A percentile compares a stretch with the other conserved stretches of the same genome.
Evolutionary conservation across 2,888 invertebrate species (phyloP).

Genomic region (Drosophila meridiana): DNA sequence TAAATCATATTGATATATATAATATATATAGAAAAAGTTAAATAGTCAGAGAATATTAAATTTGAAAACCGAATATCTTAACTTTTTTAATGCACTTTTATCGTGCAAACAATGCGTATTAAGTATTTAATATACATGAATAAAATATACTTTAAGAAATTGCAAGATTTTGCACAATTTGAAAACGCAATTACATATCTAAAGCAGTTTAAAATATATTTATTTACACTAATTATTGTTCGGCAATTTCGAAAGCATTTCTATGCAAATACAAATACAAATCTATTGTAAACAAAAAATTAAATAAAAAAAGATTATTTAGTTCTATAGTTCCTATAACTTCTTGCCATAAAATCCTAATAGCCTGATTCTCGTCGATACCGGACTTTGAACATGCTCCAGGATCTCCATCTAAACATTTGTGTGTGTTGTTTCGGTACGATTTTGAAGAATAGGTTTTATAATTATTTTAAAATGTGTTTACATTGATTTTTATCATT

Average conservation of each 20-base stretch:
- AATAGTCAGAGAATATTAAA: constrained; percentile 36
- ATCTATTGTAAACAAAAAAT: constrained; percentile 14
- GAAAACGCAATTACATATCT: constrained; percentile 43
- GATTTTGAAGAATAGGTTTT: constrained; percentile 41
- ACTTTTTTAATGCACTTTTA: constrained; percentile 31
- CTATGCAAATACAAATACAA: constrained; percentile 16
- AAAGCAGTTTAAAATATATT: constrained; percentile 44
- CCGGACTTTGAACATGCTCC: constrained; percentile 85
- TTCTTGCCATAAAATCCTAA: constrained; percentile 85
- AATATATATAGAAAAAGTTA: constrained; percentile 12
- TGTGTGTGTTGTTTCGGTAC: constrained; percentile 30
- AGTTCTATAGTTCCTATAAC: constrained; percentile 76
- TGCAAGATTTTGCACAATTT: constrained; percentile 38
- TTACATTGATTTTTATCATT: constrained; percentile 33
- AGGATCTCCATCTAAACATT: constrained; percentile 84
- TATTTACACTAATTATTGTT: constrained; percentile 72
- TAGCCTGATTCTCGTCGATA: constrained; percentile 85
- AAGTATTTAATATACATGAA: constrained; percentile 21
- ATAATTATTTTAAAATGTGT: constrained; percentile 32
- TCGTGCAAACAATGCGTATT: constrained; percentile 30
- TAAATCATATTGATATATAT: constrained; percentile 34
- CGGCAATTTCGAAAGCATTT: constrained; percentile 49
- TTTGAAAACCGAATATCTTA: constrained; percentile 29
- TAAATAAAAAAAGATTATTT: constrained; percentile 28
- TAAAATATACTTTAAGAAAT: constrained; percentile 26